phyloP scores from a whole-genome alignment of 2,888 invertebrate genomes.

The Trichogramma evanescens region DNA sequence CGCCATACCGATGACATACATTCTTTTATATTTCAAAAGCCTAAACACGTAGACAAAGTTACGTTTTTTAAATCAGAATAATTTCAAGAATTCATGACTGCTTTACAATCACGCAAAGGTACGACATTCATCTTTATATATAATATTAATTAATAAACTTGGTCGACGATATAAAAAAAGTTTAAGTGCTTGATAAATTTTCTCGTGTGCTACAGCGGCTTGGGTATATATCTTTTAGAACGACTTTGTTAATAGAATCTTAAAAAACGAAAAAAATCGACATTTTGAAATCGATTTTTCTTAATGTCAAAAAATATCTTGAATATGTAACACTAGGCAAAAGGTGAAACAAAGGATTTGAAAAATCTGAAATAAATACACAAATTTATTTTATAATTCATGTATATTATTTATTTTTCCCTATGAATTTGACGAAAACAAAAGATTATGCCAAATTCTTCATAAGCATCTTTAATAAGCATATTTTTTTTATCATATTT shows the following conservation, averaged over 20 bases:
- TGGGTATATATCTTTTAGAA: conserved; percentile 6
- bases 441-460: no score
- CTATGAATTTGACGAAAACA: not conserved
- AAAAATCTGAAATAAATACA: conserved; percentile 29
- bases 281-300: conserved; percentile 16
- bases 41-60: no score
- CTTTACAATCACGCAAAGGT: not conserved
- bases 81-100: not conserved
- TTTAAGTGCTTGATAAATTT: not conserved
- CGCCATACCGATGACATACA: no score
- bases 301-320: conserved; percentile 14
- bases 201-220: conserved; percentile 15
- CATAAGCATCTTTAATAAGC: no score
- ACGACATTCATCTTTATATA: not conserved
- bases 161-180: not conserved
- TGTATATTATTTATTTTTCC: conserved; percentile 3
- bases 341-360: conserved; percentile 31
- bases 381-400: conserved; percentile 31
- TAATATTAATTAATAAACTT: not conserved
- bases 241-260: conserved; percentile 6
- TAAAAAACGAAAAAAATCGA: conserved; percentile 6
- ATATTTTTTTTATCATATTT: no score
- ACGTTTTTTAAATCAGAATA: not conserved
- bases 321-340: conserved; percentile 23
- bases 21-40: no score